A percentile compares a stretch with the other conserved stretches of the same genome.
Evolutionary conservation across 2,113 vertebrate species (phyloP).

Genomic region (Asarcornis scutulata): DNA sequence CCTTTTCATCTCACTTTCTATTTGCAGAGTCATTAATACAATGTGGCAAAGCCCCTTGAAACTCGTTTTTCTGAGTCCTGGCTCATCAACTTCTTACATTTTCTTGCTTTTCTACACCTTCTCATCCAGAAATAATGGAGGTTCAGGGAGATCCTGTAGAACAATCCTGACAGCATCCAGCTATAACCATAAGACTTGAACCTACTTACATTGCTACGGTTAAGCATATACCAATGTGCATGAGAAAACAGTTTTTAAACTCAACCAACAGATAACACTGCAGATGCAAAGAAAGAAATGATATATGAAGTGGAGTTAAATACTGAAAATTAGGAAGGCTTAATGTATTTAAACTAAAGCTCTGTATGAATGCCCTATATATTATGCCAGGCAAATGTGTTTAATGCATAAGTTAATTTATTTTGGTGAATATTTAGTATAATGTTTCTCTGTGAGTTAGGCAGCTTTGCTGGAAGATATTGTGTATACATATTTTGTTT

Average conservation of each 20-base stretch:
- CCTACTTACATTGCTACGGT: background rate
- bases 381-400: background rate
- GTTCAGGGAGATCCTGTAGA: background rate
- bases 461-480: background rate
- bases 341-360: background rate
- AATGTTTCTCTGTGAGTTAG: background rate
- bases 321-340: background rate
- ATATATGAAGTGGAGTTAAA: background rate
- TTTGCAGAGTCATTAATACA: background rate
- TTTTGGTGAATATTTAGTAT: conserved; percentile 2
- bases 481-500: background rate
- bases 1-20: background rate
- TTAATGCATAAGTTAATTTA: background rate
- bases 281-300: background rate
- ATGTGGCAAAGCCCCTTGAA: background rate
- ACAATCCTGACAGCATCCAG: background rate
- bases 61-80: background rate
- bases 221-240: background rate
- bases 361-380: background rate
- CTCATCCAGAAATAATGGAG: background rate
- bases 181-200: background rate
- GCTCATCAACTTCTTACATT: background rate
- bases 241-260: background rate
- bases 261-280: background rate
- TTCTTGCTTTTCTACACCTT: background rate